phyloP scores from a whole-genome alignment of 2,888 invertebrate genomes.

The Hydropsyche betteni region DNA sequence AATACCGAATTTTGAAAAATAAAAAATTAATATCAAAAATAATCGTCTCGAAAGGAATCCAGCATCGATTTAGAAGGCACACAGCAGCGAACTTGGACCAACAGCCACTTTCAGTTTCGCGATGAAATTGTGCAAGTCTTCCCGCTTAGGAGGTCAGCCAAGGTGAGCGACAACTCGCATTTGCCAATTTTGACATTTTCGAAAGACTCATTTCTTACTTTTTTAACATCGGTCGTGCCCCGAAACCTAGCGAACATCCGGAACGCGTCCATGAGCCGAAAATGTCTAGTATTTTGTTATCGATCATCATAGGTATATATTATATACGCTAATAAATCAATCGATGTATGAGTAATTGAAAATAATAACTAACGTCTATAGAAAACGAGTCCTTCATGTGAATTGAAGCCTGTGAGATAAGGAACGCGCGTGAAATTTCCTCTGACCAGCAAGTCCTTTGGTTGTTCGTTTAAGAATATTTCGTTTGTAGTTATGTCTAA shows the following conservation, averaged over 20 bases:
- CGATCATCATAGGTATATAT: too few relatives aligned
- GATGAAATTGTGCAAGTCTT: slow-evolving; percentile 19
- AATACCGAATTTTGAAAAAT: too few relatives aligned
- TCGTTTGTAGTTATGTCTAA: slow-evolving; percentile 54
- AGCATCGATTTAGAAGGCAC: too few relatives aligned
- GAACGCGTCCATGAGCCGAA: too few relatives aligned
- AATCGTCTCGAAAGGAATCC: too few relatives aligned
- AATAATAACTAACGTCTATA: slow-evolving; percentile 63
- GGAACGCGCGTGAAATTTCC: slow-evolving; percentile 67
- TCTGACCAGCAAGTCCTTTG: slow-evolving; percentile 59
- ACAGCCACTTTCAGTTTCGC: neutral
- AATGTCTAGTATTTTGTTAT: too few relatives aligned
- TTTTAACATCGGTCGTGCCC: too few relatives aligned
- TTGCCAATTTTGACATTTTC: slow-evolving; percentile 8
- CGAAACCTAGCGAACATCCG: too few relatives aligned
- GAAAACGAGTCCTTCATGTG: slow-evolving; percentile 73
- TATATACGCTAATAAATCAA: too few relatives aligned
- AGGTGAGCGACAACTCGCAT: neutral
- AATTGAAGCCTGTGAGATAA: slow-evolving; percentile 71
- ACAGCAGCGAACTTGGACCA: too few relatives aligned
- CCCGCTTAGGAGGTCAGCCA: slow-evolving; percentile 14
- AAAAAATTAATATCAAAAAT: too few relatives aligned
- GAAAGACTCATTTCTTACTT: too few relatives aligned
- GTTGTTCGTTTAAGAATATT: slow-evolving; percentile 67
- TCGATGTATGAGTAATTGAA: neutral